Evolutionary conservation across 1,140 invertebrate species (phyloP).

Genomic region (Drosophila triauraria): DNA sequence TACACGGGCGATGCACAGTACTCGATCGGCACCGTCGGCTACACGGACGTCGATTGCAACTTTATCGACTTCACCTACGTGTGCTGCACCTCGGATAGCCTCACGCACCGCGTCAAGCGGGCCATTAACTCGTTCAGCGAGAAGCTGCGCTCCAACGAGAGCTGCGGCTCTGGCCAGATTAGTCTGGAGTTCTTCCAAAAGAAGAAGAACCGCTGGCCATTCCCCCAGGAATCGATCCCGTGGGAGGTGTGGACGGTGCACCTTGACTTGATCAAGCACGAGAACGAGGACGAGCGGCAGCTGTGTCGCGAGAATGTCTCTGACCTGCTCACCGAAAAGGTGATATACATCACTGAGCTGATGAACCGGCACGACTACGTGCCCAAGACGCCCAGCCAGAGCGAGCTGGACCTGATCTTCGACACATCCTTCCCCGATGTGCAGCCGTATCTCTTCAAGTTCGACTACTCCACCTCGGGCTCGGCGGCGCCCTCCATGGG

Average conservation of each 20-base stretch:
- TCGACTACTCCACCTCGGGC: conserved; percentile 91
- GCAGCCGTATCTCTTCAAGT: conserved; percentile 97
- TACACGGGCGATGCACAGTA: conserved; percentile 97
- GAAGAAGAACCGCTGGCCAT: conserved; percentile 94
- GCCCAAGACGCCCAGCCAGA: conserved; percentile 96
- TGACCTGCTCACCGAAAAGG: conserved; percentile 96
- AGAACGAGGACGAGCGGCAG: conserved; percentile 95
- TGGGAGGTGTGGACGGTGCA: conserved; percentile 99
- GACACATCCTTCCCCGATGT: conserved; percentile 96
- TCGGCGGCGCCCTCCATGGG: conserved; percentile 91
- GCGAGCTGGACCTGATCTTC: conserved; percentile 96
- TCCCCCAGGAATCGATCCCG: conserved; percentile 94
- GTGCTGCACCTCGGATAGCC: conserved; percentile 93
- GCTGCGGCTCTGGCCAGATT: conserved; percentile 92
- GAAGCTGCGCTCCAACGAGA: conserved; percentile 91
- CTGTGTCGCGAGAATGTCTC: conserved; percentile 95
- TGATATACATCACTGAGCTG: conserved; percentile 96
- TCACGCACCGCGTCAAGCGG: conserved; percentile 91
- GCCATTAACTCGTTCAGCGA: conserved; percentile 95
- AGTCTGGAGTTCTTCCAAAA: conserved; percentile 98
- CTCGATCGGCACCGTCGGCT: conserved; percentile 97
- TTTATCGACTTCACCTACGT: conserved; percentile 99
- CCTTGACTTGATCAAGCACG: conserved; percentile 93
- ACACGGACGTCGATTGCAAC: conserved; percentile 98
- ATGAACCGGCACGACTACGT: conserved; percentile 98